Evolutionary conservation across 2,113 vertebrate genomes (phyloP), one percentile per base, ranked within the genome.

Genomic region (Tachysurus vachellii): DNA sequence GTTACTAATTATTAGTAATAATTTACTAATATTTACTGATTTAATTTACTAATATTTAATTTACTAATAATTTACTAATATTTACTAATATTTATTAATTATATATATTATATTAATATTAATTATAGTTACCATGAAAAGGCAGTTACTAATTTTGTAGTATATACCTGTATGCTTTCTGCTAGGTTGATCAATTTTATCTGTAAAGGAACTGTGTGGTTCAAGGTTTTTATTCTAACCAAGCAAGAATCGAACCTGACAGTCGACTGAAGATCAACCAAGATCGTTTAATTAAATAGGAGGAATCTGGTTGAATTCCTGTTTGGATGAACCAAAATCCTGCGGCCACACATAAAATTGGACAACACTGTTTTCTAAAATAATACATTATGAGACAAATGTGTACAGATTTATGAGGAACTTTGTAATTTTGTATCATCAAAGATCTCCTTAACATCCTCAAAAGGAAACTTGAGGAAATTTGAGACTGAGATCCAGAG

Each of bases 401-500:
- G 28, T 28, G 23, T 31, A 23, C 36, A 62, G 36, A 36, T 14
- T 26, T 61, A 28, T 50, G 11, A 76, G 28, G 59, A 12, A 76
- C 44, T 44, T 21, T 14, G 10, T 66, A 80, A 54, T 76, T 23
- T 10, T 70, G 36, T 61, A 44, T 42, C 10, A 68, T 23, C 54
- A 77, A 47, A 68, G 16, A 57, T 26, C 31, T 36, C 59, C 73
- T 56, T 80, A 31, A 83, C 28, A 70, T 66, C 68, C 23, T 68
- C 42, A 80, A 61, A 53, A 70, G 26, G 17, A 13, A 42, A 82
- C n/a, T n/a, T n/a, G n/a, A n/a, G n/a, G n/a, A n/a, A 28, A 23
- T 77, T 75, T 81, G 80, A 89, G 80, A 88, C 26, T 31, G n/a
- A 79, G 4, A 50, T 64, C 83, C 77, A 8, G 82, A 80, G 57